A percentile compares a stretch with the other conserved stretches of the same genome.
These are phyloP conservation scores for Uropsilus gracilis DNA, from an alignment of 2,113 vertebrate species.

Conservation along the genomic window DNA sequence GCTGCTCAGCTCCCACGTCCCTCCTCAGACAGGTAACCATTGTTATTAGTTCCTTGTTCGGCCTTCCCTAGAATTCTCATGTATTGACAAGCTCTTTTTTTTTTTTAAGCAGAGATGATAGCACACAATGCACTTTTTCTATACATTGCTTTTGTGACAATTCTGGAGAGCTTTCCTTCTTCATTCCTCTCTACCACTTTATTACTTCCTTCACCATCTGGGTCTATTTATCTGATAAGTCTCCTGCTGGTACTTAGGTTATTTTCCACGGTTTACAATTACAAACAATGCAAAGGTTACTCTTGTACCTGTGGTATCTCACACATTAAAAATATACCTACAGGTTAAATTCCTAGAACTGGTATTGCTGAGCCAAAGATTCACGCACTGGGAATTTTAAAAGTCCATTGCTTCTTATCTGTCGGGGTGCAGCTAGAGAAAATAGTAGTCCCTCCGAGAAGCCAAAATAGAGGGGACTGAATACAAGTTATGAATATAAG, in stretches of 20 bases:
- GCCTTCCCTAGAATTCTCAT: background rate
- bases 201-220: background rate
- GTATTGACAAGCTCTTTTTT: background rate
- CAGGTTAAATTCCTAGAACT: background rate
- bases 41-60: background rate
- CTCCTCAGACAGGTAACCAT: slow-evolving; percentile 3
- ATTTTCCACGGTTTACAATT: too few relatives aligned
- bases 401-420: background rate
- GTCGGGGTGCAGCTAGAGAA: background rate
- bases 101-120: background rate
- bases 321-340: background rate
- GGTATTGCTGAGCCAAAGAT: background rate
- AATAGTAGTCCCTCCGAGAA: background rate
- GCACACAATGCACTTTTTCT: background rate
- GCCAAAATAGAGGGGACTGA: background rate
- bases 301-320: background rate
- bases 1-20: background rate
- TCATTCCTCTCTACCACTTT: background rate
- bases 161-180: background rate
- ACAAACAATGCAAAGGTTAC: background rate
- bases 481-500: background rate
- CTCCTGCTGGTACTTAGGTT: background rate
- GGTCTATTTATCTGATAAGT: background rate
- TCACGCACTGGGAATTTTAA: background rate
- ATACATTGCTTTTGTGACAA: background rate